Conservation (phyloP, 2,113 vertebrate genomes). For the Sclerurus mexicanus region DNA sequence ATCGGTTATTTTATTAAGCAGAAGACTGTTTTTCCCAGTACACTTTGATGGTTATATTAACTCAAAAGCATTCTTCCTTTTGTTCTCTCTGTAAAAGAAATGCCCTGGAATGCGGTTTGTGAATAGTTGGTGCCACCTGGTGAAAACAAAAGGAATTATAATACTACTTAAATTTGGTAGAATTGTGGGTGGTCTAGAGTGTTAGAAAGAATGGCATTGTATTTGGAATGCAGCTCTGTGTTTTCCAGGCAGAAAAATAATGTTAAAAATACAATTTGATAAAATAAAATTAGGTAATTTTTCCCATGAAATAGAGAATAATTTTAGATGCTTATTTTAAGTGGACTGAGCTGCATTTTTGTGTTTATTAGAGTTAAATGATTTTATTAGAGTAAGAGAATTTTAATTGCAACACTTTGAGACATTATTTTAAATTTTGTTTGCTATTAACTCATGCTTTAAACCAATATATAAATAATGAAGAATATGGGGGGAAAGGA, state of each 20-base stretch:
- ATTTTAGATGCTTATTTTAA: background rate
- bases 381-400: background rate
- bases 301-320: background rate
- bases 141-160: slow-evolving; percentile 4
- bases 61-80: background rate
- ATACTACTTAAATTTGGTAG: background rate
- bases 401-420: background rate
- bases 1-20: background rate
- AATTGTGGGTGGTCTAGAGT: background rate
- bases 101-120: background rate
- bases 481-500: background rate
- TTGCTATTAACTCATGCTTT: background rate
- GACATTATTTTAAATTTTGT: background rate
- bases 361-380: background rate
- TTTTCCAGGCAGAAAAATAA: background rate
- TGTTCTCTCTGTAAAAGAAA: background rate
- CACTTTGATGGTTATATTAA: background rate
- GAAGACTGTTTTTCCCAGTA: background rate
- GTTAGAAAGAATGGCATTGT: background rate
- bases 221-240: background rate
- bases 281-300: too few species aligned
- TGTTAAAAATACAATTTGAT: background rate
- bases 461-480: background rate
- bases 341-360: background rate
- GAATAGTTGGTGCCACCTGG: slow-evolving; percentile 32